Evolutionary conservation across 1,140 invertebrate species (phyloP), one percentile per base, ranked within the genome.

Genomic region (Drosophila melanica): DNA sequence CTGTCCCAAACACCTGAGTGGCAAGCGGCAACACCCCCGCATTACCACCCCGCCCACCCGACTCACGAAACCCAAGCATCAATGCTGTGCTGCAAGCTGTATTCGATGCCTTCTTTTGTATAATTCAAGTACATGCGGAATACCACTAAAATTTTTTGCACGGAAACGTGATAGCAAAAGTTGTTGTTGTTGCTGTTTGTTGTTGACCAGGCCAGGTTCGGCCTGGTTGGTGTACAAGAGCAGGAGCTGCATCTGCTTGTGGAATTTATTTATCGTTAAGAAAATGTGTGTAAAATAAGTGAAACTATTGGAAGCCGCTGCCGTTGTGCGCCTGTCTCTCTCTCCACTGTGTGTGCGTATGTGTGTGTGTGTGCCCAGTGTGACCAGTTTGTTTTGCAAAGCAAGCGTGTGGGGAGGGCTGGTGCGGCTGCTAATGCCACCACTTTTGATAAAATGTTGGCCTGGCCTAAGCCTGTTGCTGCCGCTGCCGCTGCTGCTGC

Each of bases 211-310:
- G 81, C 76, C 76, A 72, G 65, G 64, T 50, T 42, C 20, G 59
- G 77, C 55, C 58, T 51, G 58, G 45, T 41, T 27, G 70, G 41
- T 50, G 55, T 45, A 50, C 68, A 35, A 47, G 68, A 44, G 55
- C 54, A 65, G 74, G 41, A 63, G 80, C 74, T 51, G 82, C 82
- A 86, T 86, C 82, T 86, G 82, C 82, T 87, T 81, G 82, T 81
- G 82, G 82, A 87, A 86, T 86, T 86, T 87, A 87, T 86, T 86
- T 86, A 86, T 86, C 82, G 82, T 87, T 87, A 81, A 86, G 82
- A 86, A 73, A 86, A 86, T 86, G 82, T 84, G 82, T 86, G 82
- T 86, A 86, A 86, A 86, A 86, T 86, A 86, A 86, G 82, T 86
- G 82, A 86, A 86, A 86, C 82, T 86, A 86, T 86, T 86, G 82